Evolutionary conservation across 2,113 vertebrate species (phyloP).

Genomic region (Ceuthmochares aereus): DNA sequence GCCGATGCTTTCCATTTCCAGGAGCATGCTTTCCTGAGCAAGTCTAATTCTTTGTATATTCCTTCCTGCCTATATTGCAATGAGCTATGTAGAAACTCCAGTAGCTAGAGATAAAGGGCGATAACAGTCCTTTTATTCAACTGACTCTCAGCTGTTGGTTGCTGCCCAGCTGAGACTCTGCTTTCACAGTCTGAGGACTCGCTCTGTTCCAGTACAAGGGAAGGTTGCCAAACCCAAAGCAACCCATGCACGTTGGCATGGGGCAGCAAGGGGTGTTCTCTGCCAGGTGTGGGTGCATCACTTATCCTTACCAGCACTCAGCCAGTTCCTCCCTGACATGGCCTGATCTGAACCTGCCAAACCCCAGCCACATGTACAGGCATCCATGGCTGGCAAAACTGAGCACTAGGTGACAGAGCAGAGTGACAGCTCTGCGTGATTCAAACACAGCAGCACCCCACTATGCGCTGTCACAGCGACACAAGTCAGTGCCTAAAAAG

Average conservation of each 20-base stretch:
- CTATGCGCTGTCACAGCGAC: rapidly evolving
- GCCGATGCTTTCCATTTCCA: background rate
- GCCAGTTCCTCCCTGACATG: rapidly evolving
- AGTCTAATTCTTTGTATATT: background rate
- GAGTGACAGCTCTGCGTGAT: rapidly evolving
- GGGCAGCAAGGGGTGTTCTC: background rate
- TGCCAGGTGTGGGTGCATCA: rapidly evolving
- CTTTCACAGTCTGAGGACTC: background rate
- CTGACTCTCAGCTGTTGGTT: background rate
- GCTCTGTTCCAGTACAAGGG: rapidly evolving
- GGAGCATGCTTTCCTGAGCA: rapidly evolving
- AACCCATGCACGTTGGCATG: rapidly evolving
- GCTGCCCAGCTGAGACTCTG: background rate
- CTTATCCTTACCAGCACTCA: rapidly evolving
- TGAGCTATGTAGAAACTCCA: background rate
- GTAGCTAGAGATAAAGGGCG: background rate
- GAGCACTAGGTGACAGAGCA: rapidly evolving
- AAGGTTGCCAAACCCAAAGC: background rate
- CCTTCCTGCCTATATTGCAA: background rate
- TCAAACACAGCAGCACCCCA: rapidly evolving
- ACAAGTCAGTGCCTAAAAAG: rapidly evolving
- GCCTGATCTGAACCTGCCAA: background rate
- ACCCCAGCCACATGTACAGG: background rate
- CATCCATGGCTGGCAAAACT: rapidly evolving
- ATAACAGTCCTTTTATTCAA: background rate